Conservation (phyloP, 1,140 invertebrate species). For the Drosophila watanabei region DNA sequence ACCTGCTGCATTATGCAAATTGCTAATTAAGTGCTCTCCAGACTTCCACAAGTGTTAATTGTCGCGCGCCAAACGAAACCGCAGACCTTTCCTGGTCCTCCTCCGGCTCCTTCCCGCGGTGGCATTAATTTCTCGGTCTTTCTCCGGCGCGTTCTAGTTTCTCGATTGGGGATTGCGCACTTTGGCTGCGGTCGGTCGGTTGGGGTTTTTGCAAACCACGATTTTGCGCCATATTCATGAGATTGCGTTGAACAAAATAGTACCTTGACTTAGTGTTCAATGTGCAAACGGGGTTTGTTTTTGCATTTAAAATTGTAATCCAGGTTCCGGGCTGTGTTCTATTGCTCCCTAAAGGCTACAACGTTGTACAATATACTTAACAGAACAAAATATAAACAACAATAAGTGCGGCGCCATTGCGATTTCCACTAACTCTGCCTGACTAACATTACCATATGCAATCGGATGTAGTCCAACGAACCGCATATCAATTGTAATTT, state of each 20-base stretch:
- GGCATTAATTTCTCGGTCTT: conserved; percentile 3
- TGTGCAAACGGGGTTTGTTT: conserved; percentile 18
- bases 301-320: conserved; percentile 28
- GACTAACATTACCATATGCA: conserved; percentile 12
- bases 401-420: neutral
- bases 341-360: neutral
- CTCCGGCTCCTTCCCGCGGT: neutral
- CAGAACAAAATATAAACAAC: conserved; percentile 5
- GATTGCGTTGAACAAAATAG: conserved; percentile 15
- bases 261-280: conserved; percentile 49
- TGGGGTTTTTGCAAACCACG: conserved; percentile 31
- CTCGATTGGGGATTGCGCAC: conserved; percentile 27
- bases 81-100: conserved; percentile 6
- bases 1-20: conserved; percentile 54
- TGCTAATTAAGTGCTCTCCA: conserved; percentile 62
- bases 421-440: conserved; percentile 10
- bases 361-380: neutral
- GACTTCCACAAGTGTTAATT: conserved; percentile 68
- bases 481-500: neutral
- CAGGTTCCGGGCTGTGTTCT: conserved; percentile 24
- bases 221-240: conserved; percentile 20
- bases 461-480: neutral
- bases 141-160: conserved; percentile 37
- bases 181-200: conserved; percentile 20
- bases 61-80: conserved; percentile 34